phyloP scores from a whole-genome alignment of 2,113 vertebrate species.

The Smithornis capensis region DNA sequence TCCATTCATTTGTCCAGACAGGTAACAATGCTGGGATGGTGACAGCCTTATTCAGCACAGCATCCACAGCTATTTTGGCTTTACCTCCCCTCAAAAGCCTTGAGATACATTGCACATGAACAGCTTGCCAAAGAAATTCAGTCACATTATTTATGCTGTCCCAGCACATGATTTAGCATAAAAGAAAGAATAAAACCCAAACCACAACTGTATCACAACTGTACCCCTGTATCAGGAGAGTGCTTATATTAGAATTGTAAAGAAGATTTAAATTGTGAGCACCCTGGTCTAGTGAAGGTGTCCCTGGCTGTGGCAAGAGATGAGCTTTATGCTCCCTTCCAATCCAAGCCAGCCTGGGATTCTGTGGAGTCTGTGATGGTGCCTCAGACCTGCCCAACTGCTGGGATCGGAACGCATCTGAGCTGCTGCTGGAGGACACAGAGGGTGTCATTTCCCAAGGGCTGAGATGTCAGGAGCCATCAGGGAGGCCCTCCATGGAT shows the following conservation, averaged over 20 bases:
- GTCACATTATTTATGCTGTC: constrained; percentile 4
- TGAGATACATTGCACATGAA: background rate
- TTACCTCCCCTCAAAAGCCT: background rate
- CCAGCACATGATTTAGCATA: background rate
- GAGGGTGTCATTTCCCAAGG: rapidly evolving
- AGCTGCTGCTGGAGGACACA: background rate
- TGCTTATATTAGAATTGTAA: background rate
- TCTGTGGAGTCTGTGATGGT: background rate
- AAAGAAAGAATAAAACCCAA: background rate
- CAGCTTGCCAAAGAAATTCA: background rate
- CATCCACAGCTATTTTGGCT: background rate
- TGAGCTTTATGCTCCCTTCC: background rate
- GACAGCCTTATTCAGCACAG: background rate
- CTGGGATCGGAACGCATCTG: background rate
- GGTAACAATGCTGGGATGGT: background rate
- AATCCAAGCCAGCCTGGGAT: background rate
- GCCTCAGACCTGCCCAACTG: background rate
- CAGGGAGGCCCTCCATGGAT: rapidly evolving
- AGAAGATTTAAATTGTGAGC: background rate
- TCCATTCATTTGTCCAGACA: background rate
- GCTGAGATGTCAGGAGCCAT: background rate
- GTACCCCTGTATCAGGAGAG: background rate
- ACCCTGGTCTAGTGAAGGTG: background rate
- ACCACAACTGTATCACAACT: no score
- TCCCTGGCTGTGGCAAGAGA: background rate